Conservation (phyloP, 2,797 vertebrate species). For the Poeciliopsis paucimaculata region DNA sequence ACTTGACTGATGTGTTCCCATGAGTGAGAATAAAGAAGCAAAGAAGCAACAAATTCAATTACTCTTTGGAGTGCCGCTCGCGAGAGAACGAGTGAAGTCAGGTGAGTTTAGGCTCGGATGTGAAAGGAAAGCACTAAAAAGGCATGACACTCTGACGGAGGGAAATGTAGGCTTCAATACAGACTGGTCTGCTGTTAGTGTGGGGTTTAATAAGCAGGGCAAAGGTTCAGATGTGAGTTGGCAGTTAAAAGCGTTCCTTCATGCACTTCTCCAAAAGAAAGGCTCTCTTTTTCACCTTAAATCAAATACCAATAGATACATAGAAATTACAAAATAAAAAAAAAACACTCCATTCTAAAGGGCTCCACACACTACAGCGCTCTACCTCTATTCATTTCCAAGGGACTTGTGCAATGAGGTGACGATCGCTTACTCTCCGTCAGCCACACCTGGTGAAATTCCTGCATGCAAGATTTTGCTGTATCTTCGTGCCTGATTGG, state of each 20-base stretch:
- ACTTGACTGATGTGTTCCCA: slow-evolving; percentile 42
- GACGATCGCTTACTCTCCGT: neutral
- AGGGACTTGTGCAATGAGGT: neutral
- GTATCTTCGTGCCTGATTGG: neutral
- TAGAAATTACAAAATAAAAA: neutral
- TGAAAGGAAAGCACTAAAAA: slow-evolving; percentile 13
- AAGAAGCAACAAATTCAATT: slow-evolving; percentile 63
- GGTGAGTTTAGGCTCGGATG: slow-evolving; percentile 36
- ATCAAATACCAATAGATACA: neutral
- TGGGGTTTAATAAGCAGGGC: slow-evolving; percentile 34
- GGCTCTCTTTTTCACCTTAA: neutral
- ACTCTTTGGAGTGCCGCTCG: slow-evolving; percentile 58
- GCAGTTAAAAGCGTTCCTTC: neutral
- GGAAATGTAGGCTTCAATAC: slow-evolving; percentile 21
- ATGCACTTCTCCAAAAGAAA: neutral
- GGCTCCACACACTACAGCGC: neutral
- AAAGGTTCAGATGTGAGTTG: slow-evolving; percentile 15
- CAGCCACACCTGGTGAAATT: neutral
- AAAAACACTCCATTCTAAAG: neutral
- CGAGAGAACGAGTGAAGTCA: slow-evolving; percentile 42
- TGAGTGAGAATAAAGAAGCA: slow-evolving; percentile 55
- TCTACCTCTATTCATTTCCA: neutral
- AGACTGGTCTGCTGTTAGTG: slow-evolving; percentile 25
- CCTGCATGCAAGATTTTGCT: neutral
- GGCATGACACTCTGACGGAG: slow-evolving; percentile 4